phyloP scores from a whole-genome alignment of 2,113 vertebrate genomes.

The Megaceryle maxima region DNA sequence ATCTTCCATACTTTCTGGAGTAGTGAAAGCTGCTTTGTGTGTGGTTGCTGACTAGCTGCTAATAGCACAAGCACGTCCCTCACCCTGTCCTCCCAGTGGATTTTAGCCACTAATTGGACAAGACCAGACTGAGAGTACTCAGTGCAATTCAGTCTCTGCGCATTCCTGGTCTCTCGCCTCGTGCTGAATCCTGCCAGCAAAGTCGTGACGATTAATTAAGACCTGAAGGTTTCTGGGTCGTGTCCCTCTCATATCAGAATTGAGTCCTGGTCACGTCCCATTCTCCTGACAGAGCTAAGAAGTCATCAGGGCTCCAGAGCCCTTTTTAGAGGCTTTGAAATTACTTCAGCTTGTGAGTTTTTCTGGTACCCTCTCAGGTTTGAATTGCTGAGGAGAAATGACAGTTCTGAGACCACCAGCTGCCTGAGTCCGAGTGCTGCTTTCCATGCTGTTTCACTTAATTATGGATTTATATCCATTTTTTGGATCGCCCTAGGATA shows the following conservation, averaged over 20 bases:
- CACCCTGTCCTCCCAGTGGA: not conserved
- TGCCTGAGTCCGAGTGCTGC: not conserved
- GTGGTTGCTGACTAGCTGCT: not conserved
- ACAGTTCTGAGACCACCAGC: not conserved
- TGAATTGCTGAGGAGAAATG: not conserved
- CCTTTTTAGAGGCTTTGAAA: not conserved
- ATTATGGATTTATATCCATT: not conserved
- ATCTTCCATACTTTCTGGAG: not conserved
- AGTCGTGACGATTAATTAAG: not conserved
- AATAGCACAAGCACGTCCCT: not conserved
- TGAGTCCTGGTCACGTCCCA: not conserved
- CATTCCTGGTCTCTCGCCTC: not conserved
- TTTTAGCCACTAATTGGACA: constrained; percentile 36
- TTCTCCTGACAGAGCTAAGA: not conserved
- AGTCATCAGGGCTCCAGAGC: not conserved
- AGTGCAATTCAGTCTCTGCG: not conserved
- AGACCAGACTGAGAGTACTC: not conserved
- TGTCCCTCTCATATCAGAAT: not conserved
- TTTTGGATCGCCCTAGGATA: not conserved
- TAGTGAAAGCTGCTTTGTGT: not conserved
- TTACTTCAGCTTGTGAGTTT: no score
- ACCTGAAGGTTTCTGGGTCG: constrained; percentile 11
- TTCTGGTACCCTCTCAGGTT: not conserved
- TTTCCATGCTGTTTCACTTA: not conserved
- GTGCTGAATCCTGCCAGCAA: constrained; percentile 4